Evolutionary conservation across 2,113 vertebrate genomes (phyloP), one percentile per base, ranked within the genome.

Genomic region (Pholis gunnellus): DNA sequence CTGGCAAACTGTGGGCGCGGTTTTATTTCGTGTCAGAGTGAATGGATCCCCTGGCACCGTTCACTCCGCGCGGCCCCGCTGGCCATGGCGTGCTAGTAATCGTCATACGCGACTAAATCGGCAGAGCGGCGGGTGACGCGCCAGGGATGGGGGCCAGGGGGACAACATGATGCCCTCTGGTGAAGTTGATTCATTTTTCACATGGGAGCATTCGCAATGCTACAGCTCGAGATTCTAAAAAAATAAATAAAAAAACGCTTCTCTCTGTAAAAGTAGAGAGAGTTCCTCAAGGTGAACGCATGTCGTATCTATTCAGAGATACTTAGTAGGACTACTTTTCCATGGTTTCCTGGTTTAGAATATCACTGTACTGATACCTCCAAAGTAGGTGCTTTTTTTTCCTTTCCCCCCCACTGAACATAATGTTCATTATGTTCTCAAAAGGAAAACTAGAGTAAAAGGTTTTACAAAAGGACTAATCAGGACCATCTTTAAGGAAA

Each of bases 31-130:
- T 76, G 76, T 83, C 75, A 69, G 81, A 82, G 77, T 56, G 44
- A 81, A 90, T 76, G 75, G 75, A 78, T 89, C 86, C 83, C 59
- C 38, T 80, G 66, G 57, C 78, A 46, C 36, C 44, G 27, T 73
- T 83, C 78, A 38, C 78, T 64, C 60, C 20, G 6, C 59, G 3
- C 44, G 40, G 65, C 69, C 76, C 60, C 34, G 50, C 27, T 61
- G 84, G 78, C 70, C 79, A 27, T 5, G 65, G 77, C 72, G 34
- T 20, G 86, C 77, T 73, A 74, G 87, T 54, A 84, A 83, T 78
- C 67, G 65, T 85, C 85, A 84, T 70, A 81, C 82, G 52, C 72
- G 0, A 29, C 75, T 83, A 77, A 77, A 88, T 79, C 74, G 8
- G 44, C 60, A 20, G 79, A 83, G 79, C 57, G 70, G 54, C 61